A percentile compares a stretch with the other conserved stretches of the same genome.
Conservation (phyloP, 2,113 vertebrate species). For the Anhinga rufa region DNA sequence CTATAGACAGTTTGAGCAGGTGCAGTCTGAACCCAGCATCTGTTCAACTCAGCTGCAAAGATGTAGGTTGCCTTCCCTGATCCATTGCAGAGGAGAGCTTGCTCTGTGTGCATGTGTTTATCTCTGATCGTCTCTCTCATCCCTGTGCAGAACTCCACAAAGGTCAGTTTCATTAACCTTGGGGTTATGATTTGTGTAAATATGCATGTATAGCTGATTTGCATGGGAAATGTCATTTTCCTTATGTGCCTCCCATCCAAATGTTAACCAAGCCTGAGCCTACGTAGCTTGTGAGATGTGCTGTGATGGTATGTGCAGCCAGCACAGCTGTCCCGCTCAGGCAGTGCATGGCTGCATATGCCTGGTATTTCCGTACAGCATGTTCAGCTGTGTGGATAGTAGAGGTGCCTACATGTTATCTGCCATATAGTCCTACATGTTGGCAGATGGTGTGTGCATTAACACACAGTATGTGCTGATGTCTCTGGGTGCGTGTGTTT, state of each 20-base stretch:
- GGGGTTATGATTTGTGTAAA: background rate
- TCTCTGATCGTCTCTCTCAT: background rate
- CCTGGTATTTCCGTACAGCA: rapidly evolving
- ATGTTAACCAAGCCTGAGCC: background rate
- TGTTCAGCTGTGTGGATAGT: background rate
- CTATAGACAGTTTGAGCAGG: background rate
- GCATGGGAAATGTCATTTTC: background rate
- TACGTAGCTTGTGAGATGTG: background rate
- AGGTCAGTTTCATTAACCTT: background rate
- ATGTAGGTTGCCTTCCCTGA: background rate
- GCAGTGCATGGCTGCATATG: rapidly evolving
- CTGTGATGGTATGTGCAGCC: background rate
- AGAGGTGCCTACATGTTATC: background rate
- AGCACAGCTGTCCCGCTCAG: background rate
- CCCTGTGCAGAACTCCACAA: background rate
- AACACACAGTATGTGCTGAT: background rate
- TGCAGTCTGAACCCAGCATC: background rate
- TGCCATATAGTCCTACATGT: rapidly evolving
- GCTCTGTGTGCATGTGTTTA: background rate
- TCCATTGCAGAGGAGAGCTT: background rate
- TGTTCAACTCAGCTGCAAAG: background rate
- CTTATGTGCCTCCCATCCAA: background rate
- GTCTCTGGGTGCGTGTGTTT: background rate
- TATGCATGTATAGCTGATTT: background rate
- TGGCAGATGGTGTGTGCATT: background rate